These are phyloP conservation scores for Megathymus violae DNA, from an alignment of 1,140 invertebrate genomes.

Conservation along the genomic window DNA sequence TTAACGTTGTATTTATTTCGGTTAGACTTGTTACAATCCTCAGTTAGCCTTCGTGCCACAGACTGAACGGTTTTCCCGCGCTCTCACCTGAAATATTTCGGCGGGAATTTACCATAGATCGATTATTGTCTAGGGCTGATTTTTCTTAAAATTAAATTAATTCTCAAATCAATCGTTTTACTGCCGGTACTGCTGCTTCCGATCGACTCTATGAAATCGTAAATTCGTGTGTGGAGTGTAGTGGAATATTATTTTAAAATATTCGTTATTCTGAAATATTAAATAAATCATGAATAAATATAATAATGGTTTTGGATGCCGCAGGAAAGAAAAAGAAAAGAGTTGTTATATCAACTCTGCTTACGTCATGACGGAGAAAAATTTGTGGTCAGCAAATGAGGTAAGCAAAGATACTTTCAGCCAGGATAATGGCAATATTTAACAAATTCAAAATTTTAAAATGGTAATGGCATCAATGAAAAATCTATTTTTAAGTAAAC, in stretches of 20 bases:
- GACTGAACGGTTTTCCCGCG: constrained; percentile 32
- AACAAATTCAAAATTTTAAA: constrained; percentile 24
- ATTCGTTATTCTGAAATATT: constrained; percentile 21
- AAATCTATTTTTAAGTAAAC: constrained; percentile 30
- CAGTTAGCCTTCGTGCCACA: constrained; percentile 31
- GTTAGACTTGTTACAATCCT: constrained; percentile 31
- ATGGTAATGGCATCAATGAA: constrained; percentile 22
- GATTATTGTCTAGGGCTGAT: too few species aligned
- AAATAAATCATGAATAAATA: constrained; percentile 28
- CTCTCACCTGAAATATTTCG: constrained; percentile 25
- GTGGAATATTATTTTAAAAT: background rate
- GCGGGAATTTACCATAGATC: constrained; percentile 20
- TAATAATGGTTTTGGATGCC: constrained; percentile 22
- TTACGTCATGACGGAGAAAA: constrained; percentile 52
- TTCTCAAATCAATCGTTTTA: background rate
- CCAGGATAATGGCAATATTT: constrained; percentile 4
- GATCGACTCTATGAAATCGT: constrained; percentile 2
- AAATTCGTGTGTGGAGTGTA: constrained; percentile 1
- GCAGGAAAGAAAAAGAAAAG: constrained; percentile 41
- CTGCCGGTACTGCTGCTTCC: background rate
- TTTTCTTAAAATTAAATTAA: too few species aligned
- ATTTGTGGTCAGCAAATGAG: constrained; percentile 40
- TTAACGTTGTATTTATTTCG: constrained; percentile 31
- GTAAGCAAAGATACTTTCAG: constrained; percentile 33
- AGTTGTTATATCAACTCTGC: constrained; percentile 47